A percentile compares a stretch with the other conserved stretches of the same genome.
phyloP scores from a whole-genome alignment of 2,888 invertebrate species.

The Chrysolina haemoptera region DNA sequence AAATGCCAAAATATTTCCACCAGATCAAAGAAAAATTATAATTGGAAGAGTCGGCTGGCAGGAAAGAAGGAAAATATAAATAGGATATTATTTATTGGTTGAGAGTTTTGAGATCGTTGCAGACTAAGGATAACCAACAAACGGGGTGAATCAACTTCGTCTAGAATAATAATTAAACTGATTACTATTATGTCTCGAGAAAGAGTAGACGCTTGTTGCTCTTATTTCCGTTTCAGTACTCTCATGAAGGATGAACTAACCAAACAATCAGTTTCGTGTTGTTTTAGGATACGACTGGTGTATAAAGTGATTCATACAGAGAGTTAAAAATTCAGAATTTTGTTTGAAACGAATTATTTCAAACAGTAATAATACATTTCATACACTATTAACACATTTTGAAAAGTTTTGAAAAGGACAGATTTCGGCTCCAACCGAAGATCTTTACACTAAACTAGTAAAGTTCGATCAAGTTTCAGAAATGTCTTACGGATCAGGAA shows the following conservation, averaged over 20 bases:
- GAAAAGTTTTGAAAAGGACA: too few relatives aligned
- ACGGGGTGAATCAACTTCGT: conserved; percentile 45
- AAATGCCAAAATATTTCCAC: conserved; percentile 39
- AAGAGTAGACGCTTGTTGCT: not conserved
- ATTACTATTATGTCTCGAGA: conserved; percentile 45
- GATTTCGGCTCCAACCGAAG: too few relatives aligned
- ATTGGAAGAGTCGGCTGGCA: conserved; percentile 33
- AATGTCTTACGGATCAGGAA: too few relatives aligned
- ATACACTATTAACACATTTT: too few relatives aligned
- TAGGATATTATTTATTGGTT: conserved; percentile 43
- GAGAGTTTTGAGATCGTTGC: conserved; percentile 24
- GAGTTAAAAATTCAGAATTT: too few relatives aligned
- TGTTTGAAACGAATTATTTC: too few relatives aligned
- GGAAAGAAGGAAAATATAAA: conserved; percentile 34
- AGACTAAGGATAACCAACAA: conserved; percentile 11
- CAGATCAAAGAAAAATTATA: conserved; percentile 47
- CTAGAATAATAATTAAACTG: conserved; percentile 46
- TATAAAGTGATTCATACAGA: too few relatives aligned
- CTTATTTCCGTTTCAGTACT: conserved; percentile 15
- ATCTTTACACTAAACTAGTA: too few relatives aligned
- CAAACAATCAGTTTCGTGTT: not conserved
- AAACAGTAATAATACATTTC: too few relatives aligned
- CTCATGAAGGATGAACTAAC: not conserved
- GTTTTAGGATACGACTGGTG: too few relatives aligned
- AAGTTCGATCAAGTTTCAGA: too few relatives aligned